Conservation (phyloP, 2,888 invertebrate genomes). For the Hyposoter didymator region DNA sequence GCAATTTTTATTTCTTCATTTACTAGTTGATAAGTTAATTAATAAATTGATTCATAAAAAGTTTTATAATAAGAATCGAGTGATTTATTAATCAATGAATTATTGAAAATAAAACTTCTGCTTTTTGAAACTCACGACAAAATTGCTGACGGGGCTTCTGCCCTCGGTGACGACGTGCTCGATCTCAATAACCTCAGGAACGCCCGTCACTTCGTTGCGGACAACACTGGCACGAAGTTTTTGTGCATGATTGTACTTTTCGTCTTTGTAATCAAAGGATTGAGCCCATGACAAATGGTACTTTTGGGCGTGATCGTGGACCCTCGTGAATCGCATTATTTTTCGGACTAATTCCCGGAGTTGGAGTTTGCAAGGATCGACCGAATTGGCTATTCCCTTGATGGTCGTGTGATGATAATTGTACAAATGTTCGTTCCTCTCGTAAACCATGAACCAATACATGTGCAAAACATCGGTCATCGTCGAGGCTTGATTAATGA, state of each 20-base stretch:
- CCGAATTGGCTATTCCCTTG: constrained; percentile 82
- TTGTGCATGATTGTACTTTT: constrained; percentile 83
- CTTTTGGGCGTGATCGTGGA: constrained; percentile 72
- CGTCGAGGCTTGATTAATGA: constrained; percentile 81
- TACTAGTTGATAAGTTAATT: too few species aligned
- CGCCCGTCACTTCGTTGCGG: constrained; percentile 79
- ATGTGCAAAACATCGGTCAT: constrained; percentile 82
- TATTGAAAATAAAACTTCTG: too few species aligned
- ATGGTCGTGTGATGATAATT: constrained; percentile 85
- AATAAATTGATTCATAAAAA: too few species aligned
- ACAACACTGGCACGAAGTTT: constrained; percentile 76
- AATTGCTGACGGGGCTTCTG: constrained; percentile 68
- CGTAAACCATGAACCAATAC: constrained; percentile 84
- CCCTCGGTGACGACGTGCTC: constrained; percentile 72
- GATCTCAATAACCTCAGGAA: constrained; percentile 77
- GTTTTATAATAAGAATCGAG: too few species aligned
- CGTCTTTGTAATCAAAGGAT: constrained; percentile 83
- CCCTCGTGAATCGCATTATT: constrained; percentile 80
- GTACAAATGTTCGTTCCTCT: constrained; percentile 84
- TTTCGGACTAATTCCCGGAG: constrained; percentile 79
- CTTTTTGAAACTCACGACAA: constrained; percentile 52
- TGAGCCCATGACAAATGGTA: constrained; percentile 78
- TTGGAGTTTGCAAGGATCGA: constrained; percentile 82
- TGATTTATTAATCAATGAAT: too few species aligned
- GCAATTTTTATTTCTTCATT: too few species aligned